Conservation (phyloP, 2,113 vertebrate genomes). For the Setophaga coronata region DNA sequence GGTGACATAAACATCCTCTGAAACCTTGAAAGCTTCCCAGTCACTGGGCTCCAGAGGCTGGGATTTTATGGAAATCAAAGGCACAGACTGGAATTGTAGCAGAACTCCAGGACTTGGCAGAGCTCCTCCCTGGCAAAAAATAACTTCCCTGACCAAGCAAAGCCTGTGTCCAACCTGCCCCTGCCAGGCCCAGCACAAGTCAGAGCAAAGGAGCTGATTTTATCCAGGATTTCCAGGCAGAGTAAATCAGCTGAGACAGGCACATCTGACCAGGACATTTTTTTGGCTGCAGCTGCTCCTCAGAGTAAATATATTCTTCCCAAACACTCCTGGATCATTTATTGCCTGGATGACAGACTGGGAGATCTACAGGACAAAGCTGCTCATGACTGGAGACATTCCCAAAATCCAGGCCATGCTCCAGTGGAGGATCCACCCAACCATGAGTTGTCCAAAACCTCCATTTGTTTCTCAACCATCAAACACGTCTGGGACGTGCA, state of each 20-base stretch:
- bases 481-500: accelerated
- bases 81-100: not conserved
- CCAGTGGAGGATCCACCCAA: not conserved
- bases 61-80: not conserved
- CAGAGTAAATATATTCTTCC: not conserved
- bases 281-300: not conserved
- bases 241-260: not conserved
- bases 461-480: not conserved
- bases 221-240: not conserved
- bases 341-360: not conserved
- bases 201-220: not conserved
- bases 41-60: not conserved
- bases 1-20: not conserved
- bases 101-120: not conserved
- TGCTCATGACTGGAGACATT: not conserved
- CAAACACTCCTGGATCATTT: not conserved
- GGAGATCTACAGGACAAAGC: not conserved
- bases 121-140: not conserved
- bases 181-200: not conserved
- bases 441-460: not conserved
- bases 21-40: not conserved
- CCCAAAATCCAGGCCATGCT: not conserved
- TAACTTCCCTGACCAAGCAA: not conserved
- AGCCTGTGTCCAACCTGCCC: not conserved
- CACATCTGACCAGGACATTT: not conserved